Conservation (phyloP, 2,888 invertebrate genomes). For the Nipponacmea schrenckii region DNA sequence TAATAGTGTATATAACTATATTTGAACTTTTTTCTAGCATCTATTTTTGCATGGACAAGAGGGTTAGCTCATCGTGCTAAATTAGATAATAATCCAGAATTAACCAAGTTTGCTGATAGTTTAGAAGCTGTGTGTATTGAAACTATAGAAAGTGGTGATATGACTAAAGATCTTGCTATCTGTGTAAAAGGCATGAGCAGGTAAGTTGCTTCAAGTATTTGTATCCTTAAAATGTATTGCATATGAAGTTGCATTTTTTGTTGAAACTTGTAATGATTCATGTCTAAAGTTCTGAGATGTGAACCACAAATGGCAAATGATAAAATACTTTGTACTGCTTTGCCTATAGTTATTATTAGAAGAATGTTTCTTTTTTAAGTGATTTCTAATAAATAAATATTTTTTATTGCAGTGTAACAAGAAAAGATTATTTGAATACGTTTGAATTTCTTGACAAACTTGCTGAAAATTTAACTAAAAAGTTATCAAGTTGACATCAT, state of each 20-base stretch:
- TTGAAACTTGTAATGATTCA: no score
- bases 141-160: slow-evolving; percentile 92
- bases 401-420: slow-evolving; percentile 69
- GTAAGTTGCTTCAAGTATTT: slow-evolving; percentile 70
- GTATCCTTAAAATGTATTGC: not conserved
- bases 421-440: slow-evolving; percentile 92
- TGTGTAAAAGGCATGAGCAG: slow-evolving; percentile 91
- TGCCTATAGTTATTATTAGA: no score
- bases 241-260: no score
- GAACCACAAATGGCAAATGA: no score
- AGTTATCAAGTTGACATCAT: slow-evolving; percentile 33
- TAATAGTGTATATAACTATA: no score
- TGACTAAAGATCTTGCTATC: slow-evolving; percentile 99
- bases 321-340: no score
- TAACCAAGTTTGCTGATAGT: slow-evolving; percentile 84
- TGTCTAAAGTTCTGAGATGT: no score
- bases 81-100: slow-evolving; percentile 83
- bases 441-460: slow-evolving; percentile 96
- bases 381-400: not conserved
- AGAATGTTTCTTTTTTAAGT: no score
- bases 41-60: slow-evolving; percentile 98
- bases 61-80: slow-evolving; percentile 94
- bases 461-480: slow-evolving; percentile 81
- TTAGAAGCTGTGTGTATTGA: slow-evolving; percentile 91
- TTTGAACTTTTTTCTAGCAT: slow-evolving; percentile 72